Evolutionary conservation across 2,888 invertebrate species (phyloP), one percentile per base, ranked within the genome.

Genomic region (Drosophila neonasuta): DNA sequence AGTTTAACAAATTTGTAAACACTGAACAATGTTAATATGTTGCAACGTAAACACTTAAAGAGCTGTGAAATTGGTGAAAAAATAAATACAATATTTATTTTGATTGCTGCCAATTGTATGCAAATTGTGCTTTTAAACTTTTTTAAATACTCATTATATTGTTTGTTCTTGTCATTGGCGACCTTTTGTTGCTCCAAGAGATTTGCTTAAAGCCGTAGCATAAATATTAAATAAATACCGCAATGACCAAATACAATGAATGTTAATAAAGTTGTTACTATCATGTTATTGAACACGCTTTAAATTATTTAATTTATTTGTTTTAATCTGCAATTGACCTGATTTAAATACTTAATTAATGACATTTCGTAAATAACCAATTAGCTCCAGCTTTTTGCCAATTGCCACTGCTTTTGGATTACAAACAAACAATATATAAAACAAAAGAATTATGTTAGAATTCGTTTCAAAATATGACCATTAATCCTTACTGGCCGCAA

Each of bases 211-310:
- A 74, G 69, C 64, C 41, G 34, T 13, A 50, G 30, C 30, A 46
- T 76, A 39, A 63, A 56, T 54, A 42, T 42, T 64, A 39, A 62
- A 59, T 56, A 24, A 59, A 63, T 13, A 45, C 55, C 58, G 34
- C 63, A 60, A 46, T 52, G 8, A 8, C 11, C 17, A 13, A 10
- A 56, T 8, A 11, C 46, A 62, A 58, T 54, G 32, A 41, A 29
- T 54, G 59, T 68, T 63, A 73, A 75, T 77, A 63, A 51, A 68
- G 65, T 62, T 54, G 45, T 48, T 57, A 30, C 36, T n/a, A 36
- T 52, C 39, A 11, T n/a, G 3, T 41, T 51, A 24, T 50, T 32
- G 41, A 10, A 20, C 24, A 39, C n/a, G 20, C 13, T 30, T 56
- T 15, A 59, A 20, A 32, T 44, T 36, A 6, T 20, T 42, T 10